These are phyloP conservation scores for Toxonevra muliebris DNA, from an alignment of 2,888 invertebrate genomes.

Conservation along the genomic window DNA sequence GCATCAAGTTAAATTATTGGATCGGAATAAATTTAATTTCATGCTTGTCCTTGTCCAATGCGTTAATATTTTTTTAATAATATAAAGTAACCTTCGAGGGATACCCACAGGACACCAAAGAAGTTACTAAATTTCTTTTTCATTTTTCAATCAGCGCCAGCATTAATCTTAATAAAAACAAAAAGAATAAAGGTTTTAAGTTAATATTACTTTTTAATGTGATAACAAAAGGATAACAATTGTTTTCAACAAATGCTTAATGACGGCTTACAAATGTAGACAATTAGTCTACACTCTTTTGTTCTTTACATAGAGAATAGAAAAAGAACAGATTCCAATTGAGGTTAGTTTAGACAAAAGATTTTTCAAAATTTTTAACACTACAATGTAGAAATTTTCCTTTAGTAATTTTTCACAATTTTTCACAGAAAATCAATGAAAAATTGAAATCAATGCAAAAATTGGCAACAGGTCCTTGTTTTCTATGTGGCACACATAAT, in stretches of 20 bases:
- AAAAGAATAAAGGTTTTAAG: too few relatives aligned
- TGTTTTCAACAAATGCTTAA: conserved; percentile 35
- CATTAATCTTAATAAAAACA: too few relatives aligned
- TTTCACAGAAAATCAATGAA: conserved; percentile 36
- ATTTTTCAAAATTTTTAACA: not conserved
- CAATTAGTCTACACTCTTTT: conserved; percentile 33
- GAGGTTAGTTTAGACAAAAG: conserved; percentile 1
- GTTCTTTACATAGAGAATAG: too few relatives aligned
- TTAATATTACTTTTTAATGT: not conserved
- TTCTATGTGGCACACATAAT: too few relatives aligned
- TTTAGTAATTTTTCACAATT: conserved; percentile 42
- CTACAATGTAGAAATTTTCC: not conserved
- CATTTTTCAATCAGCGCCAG: too few relatives aligned
- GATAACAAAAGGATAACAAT: not conserved
- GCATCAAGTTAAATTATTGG: too few relatives aligned
- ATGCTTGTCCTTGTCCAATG: not conserved
- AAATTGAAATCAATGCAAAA: conserved; percentile 26
- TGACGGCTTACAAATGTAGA: conserved; percentile 45
- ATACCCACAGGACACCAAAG: not conserved
- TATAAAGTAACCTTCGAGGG: not conserved
- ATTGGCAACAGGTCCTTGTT: conserved; percentile 50
- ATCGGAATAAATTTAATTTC: too few relatives aligned
- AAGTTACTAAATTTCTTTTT: not conserved
- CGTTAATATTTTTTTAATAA: not conserved
- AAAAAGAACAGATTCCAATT: conserved; percentile 5